These are phyloP conservation scores for Rutilus rutilus DNA, from an alignment of 2,113 vertebrate genomes.

Conservation along the genomic window DNA sequence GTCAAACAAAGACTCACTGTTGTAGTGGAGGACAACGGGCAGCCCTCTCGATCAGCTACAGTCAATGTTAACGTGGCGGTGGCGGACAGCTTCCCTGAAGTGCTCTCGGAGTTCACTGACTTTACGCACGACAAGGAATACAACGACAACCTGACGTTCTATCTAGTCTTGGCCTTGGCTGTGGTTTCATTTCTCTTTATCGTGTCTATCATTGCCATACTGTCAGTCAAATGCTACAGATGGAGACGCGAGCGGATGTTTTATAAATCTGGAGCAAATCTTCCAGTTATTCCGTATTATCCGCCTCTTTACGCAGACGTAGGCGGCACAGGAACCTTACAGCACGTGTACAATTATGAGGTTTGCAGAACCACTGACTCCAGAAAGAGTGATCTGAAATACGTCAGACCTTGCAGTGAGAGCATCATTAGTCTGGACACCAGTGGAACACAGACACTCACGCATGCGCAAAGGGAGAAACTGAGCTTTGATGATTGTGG, in stretches of 20 bases:
- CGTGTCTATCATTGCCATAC: slow-evolving; percentile 53
- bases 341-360: slow-evolving; percentile 60
- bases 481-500: too few species aligned
- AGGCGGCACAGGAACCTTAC: slow-evolving; percentile 59
- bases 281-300: slow-evolving; percentile 62
- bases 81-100: slow-evolving; percentile 63
- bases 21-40: slow-evolving; percentile 62
- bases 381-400: slow-evolving; percentile 58
- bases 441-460: slow-evolving; percentile 47
- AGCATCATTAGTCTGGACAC: slow-evolving; percentile 59
- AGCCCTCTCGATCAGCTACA: slow-evolving; percentile 53
- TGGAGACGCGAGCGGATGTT: slow-evolving; percentile 58
- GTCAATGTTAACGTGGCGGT: slow-evolving; percentile 59
- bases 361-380: slow-evolving; percentile 57
- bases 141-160: slow-evolving; percentile 54
- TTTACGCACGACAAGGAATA: slow-evolving; percentile 3
- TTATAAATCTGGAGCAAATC: slow-evolving; percentile 55
- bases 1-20: slow-evolving; percentile 59
- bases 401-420: slow-evolving; percentile 46
- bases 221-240: slow-evolving; percentile 61
- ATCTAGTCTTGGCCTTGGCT: slow-evolving; percentile 55
- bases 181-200: slow-evolving; percentile 71
- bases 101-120: slow-evolving; percentile 54
- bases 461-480: too few species aligned
- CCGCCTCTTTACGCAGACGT: slow-evolving; percentile 61